Base-by-base conservation (phyloP, 2,888 invertebrate species). In the Drosophila differens region DNA sequence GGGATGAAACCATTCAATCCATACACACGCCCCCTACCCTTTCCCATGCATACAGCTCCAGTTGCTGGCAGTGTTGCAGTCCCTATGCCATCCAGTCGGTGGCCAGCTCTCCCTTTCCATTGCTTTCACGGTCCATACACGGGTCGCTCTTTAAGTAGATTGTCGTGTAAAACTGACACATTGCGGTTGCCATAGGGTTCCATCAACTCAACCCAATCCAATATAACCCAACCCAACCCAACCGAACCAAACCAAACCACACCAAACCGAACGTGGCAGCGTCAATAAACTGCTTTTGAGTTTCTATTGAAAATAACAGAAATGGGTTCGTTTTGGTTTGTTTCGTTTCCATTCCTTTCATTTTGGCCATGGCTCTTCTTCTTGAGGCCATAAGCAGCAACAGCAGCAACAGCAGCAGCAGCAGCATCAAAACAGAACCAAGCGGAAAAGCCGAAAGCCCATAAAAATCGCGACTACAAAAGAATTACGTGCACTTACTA, bases 361-460 rank as follows among this genome's bases (percentile, higher is more conserved):
- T 57, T 71, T 72, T 76, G 70, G 76, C 58, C 62, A 74, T 65
- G 44, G 74, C 65, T 76, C 52, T 64, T 70, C 78, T 49, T 72
- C 62, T 69, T 62, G 74, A 76, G 68, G 72, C 85, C 88, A 89
- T 79, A 87, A 76, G 59, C 69, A 54, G 32, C 32, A 32, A 32
- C 7, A 30, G 30, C 7, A 30, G 30, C 30, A 6, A 6, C 7
- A 33, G 49, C 32, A 32, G 19, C 64, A 65, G 52, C 30, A 65
- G 67, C 57, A 66, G 61, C 66, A 81, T 84, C 71, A 82, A 85
- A 85, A 90, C 88, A 90, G 90, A 90, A 85, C 70, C 77, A 77
- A 83, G 86, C 81, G 86, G 83, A 85, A 90, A 82, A 86, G 79
- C 80, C 79, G 74, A 89, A 86, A 86, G 86, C 69, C 90, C 87